Evolutionary conservation across 2,797 vertebrate species (phyloP).

Genomic region (Chelmon rostratus): DNA sequence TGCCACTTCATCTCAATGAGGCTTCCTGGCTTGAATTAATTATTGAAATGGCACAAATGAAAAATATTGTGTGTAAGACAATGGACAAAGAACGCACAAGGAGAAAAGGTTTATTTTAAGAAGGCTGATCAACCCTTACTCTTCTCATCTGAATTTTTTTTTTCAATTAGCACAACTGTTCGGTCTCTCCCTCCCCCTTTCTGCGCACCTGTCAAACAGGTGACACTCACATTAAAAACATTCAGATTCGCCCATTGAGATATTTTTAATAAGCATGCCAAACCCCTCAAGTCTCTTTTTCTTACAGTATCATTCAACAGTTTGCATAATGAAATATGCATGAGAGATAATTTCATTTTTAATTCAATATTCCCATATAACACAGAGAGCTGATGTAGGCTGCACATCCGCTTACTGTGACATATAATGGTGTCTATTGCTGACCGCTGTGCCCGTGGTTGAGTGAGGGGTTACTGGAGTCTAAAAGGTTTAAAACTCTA

Average conservation of each 20-base stretch:
- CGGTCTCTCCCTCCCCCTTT: slow-evolving; percentile 58
- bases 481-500: slow-evolving; percentile 61
- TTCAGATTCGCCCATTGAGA: slow-evolving; percentile 71
- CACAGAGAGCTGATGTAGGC: slow-evolving; percentile 40
- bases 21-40: slow-evolving; percentile 52
- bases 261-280: slow-evolving; percentile 77
- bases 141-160: slow-evolving; percentile 67
- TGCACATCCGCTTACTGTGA: slow-evolving; percentile 11
- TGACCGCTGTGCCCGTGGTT: slow-evolving; percentile 34
- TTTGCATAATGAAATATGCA: slow-evolving; percentile 80
- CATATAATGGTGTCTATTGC: slow-evolving; percentile 6
- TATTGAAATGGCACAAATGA: slow-evolving; percentile 53
- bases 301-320: slow-evolving; percentile 67
- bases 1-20: slow-evolving; percentile 55
- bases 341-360: slow-evolving; percentile 74
- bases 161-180: slow-evolving; percentile 74
- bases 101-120: slow-evolving; percentile 48
- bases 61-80: slow-evolving; percentile 30
- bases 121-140: slow-evolving; percentile 44
- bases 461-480: slow-evolving; percentile 41
- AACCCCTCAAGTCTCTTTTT: slow-evolving; percentile 70
- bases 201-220: slow-evolving; percentile 77
- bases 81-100: slow-evolving; percentile 22
- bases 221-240: slow-evolving; percentile 79
- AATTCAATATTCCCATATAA: slow-evolving; percentile 60